A percentile compares a stretch with the other conserved stretches of the same genome.
Conservation (phyloP, 2,113 vertebrate species). For the Anser brachyrhynchus region DNA sequence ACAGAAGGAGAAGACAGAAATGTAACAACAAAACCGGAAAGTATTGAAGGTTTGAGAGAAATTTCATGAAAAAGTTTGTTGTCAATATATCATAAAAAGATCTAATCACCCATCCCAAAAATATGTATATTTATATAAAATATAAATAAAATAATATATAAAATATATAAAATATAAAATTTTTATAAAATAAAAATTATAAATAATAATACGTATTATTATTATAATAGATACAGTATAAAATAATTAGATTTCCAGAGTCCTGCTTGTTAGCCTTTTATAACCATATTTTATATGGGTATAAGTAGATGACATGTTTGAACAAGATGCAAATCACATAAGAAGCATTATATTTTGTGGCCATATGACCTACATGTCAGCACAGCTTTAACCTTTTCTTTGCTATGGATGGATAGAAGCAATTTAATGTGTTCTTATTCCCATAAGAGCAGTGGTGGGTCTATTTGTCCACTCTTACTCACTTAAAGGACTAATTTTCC, state of each 20-base stretch:
- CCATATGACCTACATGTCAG: neutral
- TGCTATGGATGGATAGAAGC: neutral
- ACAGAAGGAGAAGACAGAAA: neutral
- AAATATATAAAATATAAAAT: too few relatives aligned
- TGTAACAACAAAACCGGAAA: neutral
- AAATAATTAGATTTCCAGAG: neutral
- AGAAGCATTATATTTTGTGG: neutral
- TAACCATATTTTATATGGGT: neutral
- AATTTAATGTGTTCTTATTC: neutral
- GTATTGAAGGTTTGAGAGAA: neutral
- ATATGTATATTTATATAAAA: neutral
- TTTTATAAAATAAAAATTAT: too few relatives aligned
- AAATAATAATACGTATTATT: too few relatives aligned
- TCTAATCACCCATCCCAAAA: neutral
- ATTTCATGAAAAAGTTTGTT: neutral
- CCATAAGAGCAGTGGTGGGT: fast-evolving
- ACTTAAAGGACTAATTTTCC: neutral
- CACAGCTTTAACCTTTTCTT: neutral
- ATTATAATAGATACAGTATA: neutral
- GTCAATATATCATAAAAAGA: neutral
- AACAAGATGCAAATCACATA: neutral
- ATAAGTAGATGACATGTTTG: neutral
- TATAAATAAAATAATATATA: too few relatives aligned
- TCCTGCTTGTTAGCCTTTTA: neutral
- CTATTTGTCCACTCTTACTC: neutral